phyloP scores from a whole-genome alignment of 2,113 vertebrate genomes.

The Misgurnus anguillicaudatus region DNA sequence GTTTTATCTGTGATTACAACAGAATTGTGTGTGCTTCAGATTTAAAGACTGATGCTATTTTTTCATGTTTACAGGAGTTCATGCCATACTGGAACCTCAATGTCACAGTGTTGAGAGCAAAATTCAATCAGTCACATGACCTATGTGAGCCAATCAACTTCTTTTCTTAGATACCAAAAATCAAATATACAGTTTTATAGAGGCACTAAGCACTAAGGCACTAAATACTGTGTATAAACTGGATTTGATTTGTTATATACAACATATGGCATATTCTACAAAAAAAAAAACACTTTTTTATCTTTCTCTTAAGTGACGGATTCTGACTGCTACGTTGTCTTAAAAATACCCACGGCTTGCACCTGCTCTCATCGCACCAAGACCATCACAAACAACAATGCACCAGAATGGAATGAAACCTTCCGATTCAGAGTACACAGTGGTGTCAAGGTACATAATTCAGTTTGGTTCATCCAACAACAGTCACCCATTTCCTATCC shows the following conservation, averaged over 20 bases:
- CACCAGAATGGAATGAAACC: conserved; percentile 83
- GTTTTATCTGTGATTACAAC: too few species aligned
- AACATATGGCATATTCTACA: too few species aligned
- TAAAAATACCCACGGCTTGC: conserved; percentile 81
- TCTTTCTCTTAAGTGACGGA: conserved; percentile 48
- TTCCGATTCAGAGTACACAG: conserved; percentile 80
- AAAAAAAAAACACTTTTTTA: too few species aligned
- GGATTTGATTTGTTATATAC: not conserved
- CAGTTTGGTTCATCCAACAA: not conserved
- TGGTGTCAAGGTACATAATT: conserved; percentile 75
- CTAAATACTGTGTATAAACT: too few species aligned
- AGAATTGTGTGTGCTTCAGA: too few species aligned
- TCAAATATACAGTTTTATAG: too few species aligned
- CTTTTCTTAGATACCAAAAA: too few species aligned
- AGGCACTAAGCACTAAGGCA: too few species aligned
- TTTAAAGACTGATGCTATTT: not conserved
- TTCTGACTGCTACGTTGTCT: conserved; percentile 80
- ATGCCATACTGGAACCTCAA: conserved; percentile 56
- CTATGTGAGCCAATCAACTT: conserved; percentile 51
- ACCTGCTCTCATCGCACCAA: conserved; percentile 69
- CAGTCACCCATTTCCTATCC: too few species aligned
- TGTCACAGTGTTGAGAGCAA: conserved; percentile 58
- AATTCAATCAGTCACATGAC: conserved; percentile 50
- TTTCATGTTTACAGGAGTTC: conserved; percentile 46
- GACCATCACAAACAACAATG: conserved; percentile 73